These are phyloP conservation scores for Chionis minor DNA, from an alignment of 2,113 vertebrate species.

Conservation along the genomic window DNA sequence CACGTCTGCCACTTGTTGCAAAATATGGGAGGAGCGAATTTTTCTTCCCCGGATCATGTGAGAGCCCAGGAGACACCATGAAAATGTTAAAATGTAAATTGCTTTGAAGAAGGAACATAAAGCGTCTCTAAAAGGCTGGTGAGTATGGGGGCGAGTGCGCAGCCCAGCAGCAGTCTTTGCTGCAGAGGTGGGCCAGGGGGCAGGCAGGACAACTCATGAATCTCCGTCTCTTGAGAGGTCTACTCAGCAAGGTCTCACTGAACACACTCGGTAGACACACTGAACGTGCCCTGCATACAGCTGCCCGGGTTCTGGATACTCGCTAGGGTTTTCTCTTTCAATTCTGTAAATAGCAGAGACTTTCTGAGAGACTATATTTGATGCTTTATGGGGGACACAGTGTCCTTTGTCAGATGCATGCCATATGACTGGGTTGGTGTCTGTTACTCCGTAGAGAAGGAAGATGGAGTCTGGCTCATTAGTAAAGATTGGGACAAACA, in stretches of 20 bases:
- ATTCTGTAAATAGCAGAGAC: background rate
- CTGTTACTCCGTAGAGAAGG: background rate
- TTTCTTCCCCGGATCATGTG: background rate
- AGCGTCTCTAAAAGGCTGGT: background rate
- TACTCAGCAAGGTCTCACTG: background rate
- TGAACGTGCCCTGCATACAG: background rate
- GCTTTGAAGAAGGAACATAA: background rate
- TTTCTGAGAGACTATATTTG: background rate
- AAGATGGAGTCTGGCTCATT: background rate
- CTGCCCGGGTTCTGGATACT: background rate
- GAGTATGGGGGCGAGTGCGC: rapidly evolving
- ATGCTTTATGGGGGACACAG: background rate
- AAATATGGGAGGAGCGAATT: background rate
- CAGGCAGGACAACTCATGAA: background rate
- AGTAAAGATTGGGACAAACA: background rate
- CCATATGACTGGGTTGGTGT: background rate
- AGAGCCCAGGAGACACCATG: background rate
- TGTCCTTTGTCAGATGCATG: background rate
- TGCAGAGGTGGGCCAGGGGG: rapidly evolving
- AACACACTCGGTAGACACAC: rapidly evolving
- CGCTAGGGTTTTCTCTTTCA: background rate
- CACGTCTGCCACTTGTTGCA: background rate
- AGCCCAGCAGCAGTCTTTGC: background rate
- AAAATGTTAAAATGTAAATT: background rate
- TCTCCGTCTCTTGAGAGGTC: background rate